Evolutionary conservation across 2,888 invertebrate genomes (phyloP).

Genomic region (Cerceris rybyensis): DNA sequence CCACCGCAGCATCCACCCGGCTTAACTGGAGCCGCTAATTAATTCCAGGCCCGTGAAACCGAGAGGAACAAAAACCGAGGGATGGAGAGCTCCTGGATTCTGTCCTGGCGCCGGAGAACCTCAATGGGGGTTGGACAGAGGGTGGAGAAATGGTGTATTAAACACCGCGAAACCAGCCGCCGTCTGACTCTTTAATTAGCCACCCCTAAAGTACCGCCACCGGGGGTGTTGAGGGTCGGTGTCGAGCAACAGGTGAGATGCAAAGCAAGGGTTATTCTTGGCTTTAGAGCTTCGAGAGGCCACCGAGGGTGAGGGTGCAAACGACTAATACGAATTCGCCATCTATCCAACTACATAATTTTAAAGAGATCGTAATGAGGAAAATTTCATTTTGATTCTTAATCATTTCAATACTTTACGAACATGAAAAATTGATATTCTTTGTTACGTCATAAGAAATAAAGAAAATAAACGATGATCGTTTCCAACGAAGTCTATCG

Average conservation of each 20-base stretch:
- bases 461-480: too few relatives aligned
- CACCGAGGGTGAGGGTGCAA: conserved; percentile 49
- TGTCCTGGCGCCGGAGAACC: conserved; percentile 50
- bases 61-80: conserved; percentile 71
- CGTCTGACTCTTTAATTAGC: conserved; percentile 81
- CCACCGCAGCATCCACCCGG: conserved; percentile 57
- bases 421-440: too few relatives aligned
- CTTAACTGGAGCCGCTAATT: conserved; percentile 77
- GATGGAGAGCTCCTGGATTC: conserved; percentile 48
- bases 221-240: conserved; percentile 75
- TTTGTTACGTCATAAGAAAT: too few relatives aligned
- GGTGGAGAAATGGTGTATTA: conserved; percentile 74
- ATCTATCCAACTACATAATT: neutral
- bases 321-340: conserved; percentile 25
- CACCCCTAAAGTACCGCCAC: conserved; percentile 69
- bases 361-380: too few relatives aligned
- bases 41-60: conserved; percentile 78
- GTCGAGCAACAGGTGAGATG: conserved; percentile 81
- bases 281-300: conserved; percentile 66
- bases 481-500: too few relatives aligned
- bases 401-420: too few relatives aligned
- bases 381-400: too few relatives aligned
- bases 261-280: conserved; percentile 81
- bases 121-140: conserved; percentile 50
- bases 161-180: conserved; percentile 77